Conservation (phyloP, 1,140 invertebrate species). For the Leptopilina clavipes region DNA sequence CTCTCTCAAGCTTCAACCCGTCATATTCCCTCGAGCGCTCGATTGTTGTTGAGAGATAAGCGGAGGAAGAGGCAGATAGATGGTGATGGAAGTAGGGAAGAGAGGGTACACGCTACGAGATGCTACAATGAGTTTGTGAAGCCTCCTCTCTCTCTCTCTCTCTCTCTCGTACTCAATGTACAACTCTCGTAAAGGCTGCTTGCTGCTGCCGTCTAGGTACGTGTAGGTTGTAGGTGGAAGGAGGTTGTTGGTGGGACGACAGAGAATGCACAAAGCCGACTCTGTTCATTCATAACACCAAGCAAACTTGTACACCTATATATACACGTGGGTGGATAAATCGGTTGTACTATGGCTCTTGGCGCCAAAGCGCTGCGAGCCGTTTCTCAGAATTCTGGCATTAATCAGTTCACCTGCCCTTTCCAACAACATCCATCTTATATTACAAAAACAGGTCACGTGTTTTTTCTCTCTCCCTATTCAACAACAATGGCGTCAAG, state of each 20-base stretch:
- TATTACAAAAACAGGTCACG: constrained; percentile 23
- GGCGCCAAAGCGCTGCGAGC: constrained; percentile 57
- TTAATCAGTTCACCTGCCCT: constrained; percentile 54
- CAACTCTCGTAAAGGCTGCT: constrained; percentile 1
- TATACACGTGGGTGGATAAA: constrained; percentile 3
- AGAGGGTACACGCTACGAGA: not conserved
- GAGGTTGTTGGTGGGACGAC: constrained; percentile 3
- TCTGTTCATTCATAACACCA: constrained; percentile 26
- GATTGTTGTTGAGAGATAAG: constrained; percentile 10
- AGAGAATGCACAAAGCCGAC: constrained; percentile 11
- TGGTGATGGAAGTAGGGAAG: not conserved
- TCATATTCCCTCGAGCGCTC: constrained; percentile 28
- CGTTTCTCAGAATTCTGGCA: constrained; percentile 57
- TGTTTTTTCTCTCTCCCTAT: constrained; percentile 45
- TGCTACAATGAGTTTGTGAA: constrained; percentile 24
- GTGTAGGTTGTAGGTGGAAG: constrained; percentile 18
- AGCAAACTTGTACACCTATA: constrained; percentile 20
- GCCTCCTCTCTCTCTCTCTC: not conserved
- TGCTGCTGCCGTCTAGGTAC: not conserved
- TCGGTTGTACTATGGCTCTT: constrained; percentile 42
- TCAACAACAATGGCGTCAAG: constrained; percentile 42
- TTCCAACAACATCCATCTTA: constrained; percentile 49
- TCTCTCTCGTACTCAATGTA: not conserved
- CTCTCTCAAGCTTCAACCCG: constrained; percentile 18
- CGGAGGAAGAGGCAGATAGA: constrained; percentile 15